Conservation (phyloP, 1,140 invertebrate genomes). For the Musca domestica region DNA sequence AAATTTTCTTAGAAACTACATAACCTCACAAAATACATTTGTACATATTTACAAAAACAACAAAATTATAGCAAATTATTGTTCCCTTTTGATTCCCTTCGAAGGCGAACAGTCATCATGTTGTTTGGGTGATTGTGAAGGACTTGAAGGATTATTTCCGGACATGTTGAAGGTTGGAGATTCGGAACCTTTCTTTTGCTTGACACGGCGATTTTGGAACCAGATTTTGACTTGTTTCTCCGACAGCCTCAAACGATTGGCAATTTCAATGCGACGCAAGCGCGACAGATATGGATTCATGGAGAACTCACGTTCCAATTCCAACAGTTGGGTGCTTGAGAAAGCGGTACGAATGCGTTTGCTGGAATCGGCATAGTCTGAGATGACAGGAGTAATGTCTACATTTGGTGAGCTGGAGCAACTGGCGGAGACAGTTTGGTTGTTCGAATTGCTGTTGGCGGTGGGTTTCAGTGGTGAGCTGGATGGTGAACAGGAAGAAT, state of each 20-base stretch:
- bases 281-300: slow-evolving; percentile 89
- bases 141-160: slow-evolving; percentile 17
- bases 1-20: slow-evolving; percentile 8
- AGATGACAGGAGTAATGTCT: slow-evolving; percentile 55
- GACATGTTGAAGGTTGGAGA: slow-evolving; percentile 48
- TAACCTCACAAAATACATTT: slow-evolving; percentile 6
- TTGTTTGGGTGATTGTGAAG: slow-evolving; percentile 14
- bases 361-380: slow-evolving; percentile 60
- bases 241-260: slow-evolving; percentile 79
- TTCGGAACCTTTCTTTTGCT: slow-evolving; percentile 78
- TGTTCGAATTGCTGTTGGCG: neutral
- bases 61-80: neutral
- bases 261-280: slow-evolving; percentile 86
- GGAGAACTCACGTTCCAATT: slow-evolving; percentile 88
- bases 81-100: neutral
- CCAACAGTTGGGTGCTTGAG: slow-evolving; percentile 86
- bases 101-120: neutral
- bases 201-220: slow-evolving; percentile 87
- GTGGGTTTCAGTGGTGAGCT: slow-evolving; percentile 40
- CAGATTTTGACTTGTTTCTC: slow-evolving; percentile 96
- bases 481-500: slow-evolving; percentile 42
- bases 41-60: neutral
- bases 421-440: neutral
- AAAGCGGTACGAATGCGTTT: slow-evolving; percentile 88
- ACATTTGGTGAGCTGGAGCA: neutral